Conservation (phyloP, 2,888 invertebrate species). For the Andrena marginata region DNA sequence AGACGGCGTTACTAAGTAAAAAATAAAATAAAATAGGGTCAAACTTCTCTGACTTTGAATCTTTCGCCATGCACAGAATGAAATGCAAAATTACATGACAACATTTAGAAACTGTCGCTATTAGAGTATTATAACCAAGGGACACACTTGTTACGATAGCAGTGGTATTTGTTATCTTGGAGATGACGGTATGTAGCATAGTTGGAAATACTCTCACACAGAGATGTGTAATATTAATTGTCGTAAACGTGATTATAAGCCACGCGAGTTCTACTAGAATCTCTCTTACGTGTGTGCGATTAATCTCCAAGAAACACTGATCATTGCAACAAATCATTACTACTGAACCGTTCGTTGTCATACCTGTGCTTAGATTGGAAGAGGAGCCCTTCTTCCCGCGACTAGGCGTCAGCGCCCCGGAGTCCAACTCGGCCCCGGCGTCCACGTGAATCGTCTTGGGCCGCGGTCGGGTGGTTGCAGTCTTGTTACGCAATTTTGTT, state of each 20-base stretch:
- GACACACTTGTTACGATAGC: constrained; percentile 66
- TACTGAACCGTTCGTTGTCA: constrained; percentile 64
- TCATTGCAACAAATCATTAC: constrained; percentile 37
- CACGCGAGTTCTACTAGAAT: constrained; percentile 5
- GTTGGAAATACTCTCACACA: constrained; percentile 1
- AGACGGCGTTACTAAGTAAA: constrained; percentile 49
- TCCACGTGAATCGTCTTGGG: constrained; percentile 97
- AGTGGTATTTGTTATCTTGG: constrained; percentile 57
- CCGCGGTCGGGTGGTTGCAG: constrained; percentile 88
- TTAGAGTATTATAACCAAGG: constrained; percentile 67
- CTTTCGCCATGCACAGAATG: constrained; percentile 76
- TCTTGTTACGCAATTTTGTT: constrained; percentile 89
- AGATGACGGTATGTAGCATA: constrained; percentile 22
- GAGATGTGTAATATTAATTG: not conserved
- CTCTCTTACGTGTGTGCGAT: constrained; percentile 13
- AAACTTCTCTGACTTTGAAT: constrained; percentile 54
- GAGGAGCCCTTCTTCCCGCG: constrained; percentile 93
- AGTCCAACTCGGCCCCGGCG: constrained; percentile 91
- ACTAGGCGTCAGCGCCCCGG: constrained; percentile 90
- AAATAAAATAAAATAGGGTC: constrained; percentile 32
- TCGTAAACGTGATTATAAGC: constrained; percentile 4
- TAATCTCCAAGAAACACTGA: constrained; percentile 66
- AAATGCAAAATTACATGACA: constrained; percentile 75
- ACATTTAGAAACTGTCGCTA: constrained; percentile 74
- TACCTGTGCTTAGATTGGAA: constrained; percentile 92